Evolutionary conservation across 2,797 vertebrate genomes (phyloP), one percentile per base, ranked within the genome.

Genomic region (Acanthis flammea): DNA sequence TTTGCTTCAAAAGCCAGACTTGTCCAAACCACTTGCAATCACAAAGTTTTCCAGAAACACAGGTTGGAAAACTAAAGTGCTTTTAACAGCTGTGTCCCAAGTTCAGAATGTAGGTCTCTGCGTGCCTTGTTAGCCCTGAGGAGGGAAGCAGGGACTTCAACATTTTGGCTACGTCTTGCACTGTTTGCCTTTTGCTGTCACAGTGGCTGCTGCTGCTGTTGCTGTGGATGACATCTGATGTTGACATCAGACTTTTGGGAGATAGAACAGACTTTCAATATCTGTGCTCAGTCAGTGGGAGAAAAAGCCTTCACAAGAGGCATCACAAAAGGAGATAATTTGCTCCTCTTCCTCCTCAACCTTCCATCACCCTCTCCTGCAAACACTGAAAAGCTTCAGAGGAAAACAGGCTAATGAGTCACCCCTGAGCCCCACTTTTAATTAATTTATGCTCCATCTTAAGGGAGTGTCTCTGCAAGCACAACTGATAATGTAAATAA

Each of bases 71-170:
- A 92, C 86, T 95, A 55, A 96, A 97, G 92, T 96, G 97, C 94
- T 97, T 97, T 98, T 97, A 98, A 97, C 97, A 97, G 95, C 95
- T 97, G 93, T 6, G 61, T 97, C 97, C 94, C 97, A 95, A 70
- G 91, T 91, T 95, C 92, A 96, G 92, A 94, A 90, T 77, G 66
- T 35, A 92, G 94, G 90, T 95, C 96, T 97, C 96, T 74, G 74
- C 3, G 37, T 95, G 95, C 93, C 65, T 77, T 92, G 81, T 90
- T 92, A 96, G 83, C 94, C 95, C 97, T 89, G 88, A 93, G 92
- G 96, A 96, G 97, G 95, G 96, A 98, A 95, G 72, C 91, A 96
- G 97, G 97, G 97, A 97, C 71, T 94, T 95, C 70, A 39, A 62
- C 83, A 92, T 97, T 97, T 96, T 94, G 96, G 95, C 91, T 95